These are phyloP conservation scores for Herminia tarsipennalis DNA, from an alignment of 2,888 invertebrate species.

Conservation along the genomic window DNA sequence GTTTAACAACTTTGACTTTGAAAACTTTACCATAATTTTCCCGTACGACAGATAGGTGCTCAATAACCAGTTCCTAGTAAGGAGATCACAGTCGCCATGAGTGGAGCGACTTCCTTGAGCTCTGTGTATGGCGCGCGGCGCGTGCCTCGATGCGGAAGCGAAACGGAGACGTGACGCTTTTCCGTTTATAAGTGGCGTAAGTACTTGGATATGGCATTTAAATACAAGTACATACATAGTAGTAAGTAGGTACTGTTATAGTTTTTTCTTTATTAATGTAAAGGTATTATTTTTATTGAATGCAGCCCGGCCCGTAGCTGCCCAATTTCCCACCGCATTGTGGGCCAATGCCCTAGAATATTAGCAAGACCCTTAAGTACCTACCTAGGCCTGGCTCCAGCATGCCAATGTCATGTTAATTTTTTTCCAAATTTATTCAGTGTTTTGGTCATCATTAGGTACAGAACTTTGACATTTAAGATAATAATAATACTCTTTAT, in stretches of 20 bases:
- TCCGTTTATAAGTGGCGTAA: slow-evolving; percentile 22
- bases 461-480: too few species aligned
- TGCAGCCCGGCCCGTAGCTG: too few species aligned
- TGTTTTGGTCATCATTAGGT: too few species aligned
- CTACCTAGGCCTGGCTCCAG: too few species aligned
- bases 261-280: too few species aligned
- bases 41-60: neutral
- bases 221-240: neutral
- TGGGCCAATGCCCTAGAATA: neutral
- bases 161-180: slow-evolving; percentile 31
- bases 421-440: too few species aligned
- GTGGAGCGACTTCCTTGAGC: slow-evolving; percentile 49
- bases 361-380: too few species aligned
- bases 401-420: too few species aligned
- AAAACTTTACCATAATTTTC: neutral
- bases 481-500: too few species aligned
- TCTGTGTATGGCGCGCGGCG: slow-evolving; percentile 52
- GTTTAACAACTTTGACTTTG: neutral
- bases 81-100: slow-evolving; percentile 33
- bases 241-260: too few species aligned
- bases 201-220: slow-evolving; percentile 27
- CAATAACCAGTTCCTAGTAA: slow-evolving; percentile 25
- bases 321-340: too few species aligned
- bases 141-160: slow-evolving; percentile 45
- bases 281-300: too few species aligned